Percentiles rank a stretch among this genome's conserved stretches.
phyloP scores from a whole-genome alignment of 2,797 vertebrate genomes.

The Accipiter superciliosus region DNA sequence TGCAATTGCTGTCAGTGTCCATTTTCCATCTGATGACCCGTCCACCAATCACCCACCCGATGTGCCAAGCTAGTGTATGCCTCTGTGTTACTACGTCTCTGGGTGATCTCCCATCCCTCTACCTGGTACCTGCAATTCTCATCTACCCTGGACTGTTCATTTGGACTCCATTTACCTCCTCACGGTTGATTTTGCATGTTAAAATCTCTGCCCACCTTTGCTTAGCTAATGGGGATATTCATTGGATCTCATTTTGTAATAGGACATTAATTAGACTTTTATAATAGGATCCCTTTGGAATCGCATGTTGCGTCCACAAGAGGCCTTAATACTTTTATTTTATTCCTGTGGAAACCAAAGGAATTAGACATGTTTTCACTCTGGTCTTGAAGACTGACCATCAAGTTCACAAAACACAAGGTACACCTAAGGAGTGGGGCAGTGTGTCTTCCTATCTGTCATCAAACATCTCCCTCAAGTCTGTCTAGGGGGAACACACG shows the following conservation, averaged over 20 bases:
- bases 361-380: background rate
- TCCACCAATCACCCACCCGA: background rate
- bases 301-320: rapidly evolving
- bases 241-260: conserved; percentile 5
- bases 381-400: background rate
- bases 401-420: background rate
- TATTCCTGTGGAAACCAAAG: background rate
- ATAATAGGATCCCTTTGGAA: conserved; percentile 14
- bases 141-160: background rate
- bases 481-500: background rate
- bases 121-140: background rate
- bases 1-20: background rate
- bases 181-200: conserved; percentile 12
- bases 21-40: background rate
- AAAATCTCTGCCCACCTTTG: conserved; percentile 31
- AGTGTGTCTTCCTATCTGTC: background rate
- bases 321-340: background rate
- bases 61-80: background rate
- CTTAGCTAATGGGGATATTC: conserved; percentile 28
- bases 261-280: background rate
- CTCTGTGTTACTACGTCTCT: background rate
- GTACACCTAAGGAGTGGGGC: background rate
- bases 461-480: background rate
- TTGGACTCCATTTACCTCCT: background rate
- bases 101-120: background rate